phyloP scores from a whole-genome alignment of 2,888 invertebrate species.

The Ligdia adustata region DNA sequence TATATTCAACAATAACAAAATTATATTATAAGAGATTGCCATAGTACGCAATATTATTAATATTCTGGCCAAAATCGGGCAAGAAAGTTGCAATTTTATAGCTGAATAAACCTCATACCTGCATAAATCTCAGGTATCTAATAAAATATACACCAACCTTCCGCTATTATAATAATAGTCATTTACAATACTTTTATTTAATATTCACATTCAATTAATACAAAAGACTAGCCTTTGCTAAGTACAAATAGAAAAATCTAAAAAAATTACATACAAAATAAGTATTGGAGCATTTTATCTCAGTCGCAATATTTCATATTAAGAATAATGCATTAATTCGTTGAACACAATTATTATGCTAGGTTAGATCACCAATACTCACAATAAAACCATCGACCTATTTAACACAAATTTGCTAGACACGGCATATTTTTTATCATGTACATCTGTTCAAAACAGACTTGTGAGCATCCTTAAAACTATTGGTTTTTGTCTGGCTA shows the following conservation, averaged over 20 bases:
- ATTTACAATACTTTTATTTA: constrained; percentile 64
- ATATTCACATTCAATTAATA: constrained; percentile 72
- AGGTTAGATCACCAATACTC: too few relatives aligned
- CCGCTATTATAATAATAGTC: constrained; percentile 31
- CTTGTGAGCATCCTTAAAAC: too few relatives aligned
- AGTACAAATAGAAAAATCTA: constrained; percentile 62
- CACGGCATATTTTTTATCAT: too few relatives aligned
- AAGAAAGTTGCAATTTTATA: constrained; percentile 24
- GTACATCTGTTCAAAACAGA: too few relatives aligned
- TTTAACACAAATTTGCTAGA: too few relatives aligned
- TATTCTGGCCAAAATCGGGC: constrained; percentile 27
- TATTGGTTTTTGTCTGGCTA: too few relatives aligned
- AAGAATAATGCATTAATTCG: constrained; percentile 53
- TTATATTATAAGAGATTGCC: not conserved
- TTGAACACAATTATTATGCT: constrained; percentile 71
- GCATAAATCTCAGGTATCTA: constrained; percentile 9
- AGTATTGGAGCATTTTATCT: constrained; percentile 44
- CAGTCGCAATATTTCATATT: constrained; percentile 66
- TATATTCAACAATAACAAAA: not conserved
- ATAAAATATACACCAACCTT: constrained; percentile 4
- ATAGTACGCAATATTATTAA: constrained; percentile 12
- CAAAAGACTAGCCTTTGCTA: constrained; percentile 81
- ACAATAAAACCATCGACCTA: too few relatives aligned
- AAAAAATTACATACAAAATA: constrained; percentile 50
- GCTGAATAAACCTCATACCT: not conserved